Conservation (phyloP, 2,888 invertebrate genomes). For the Nysson spinosus region DNA sequence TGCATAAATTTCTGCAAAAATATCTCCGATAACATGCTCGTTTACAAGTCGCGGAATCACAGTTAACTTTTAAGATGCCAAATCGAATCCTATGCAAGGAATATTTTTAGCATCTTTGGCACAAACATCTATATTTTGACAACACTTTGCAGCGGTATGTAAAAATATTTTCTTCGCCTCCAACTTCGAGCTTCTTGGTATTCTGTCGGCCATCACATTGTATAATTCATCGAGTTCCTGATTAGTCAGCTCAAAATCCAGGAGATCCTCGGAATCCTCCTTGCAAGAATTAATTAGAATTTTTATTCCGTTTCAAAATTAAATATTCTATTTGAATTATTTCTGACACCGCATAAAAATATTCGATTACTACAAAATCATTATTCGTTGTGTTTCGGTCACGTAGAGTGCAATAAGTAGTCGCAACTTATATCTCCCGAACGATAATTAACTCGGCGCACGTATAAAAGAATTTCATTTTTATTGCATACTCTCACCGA, state of each 20-base stretch:
- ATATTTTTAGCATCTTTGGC: slow-evolving; percentile 1
- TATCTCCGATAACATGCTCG: not conserved
- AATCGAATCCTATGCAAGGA: slow-evolving; percentile 10
- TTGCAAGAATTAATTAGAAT: not conserved
- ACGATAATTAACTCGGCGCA: not conserved
- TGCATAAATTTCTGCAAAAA: too few relatives aligned
- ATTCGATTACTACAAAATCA: not conserved
- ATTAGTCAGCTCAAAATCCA: slow-evolving; percentile 2
- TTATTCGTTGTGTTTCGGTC: not conserved
- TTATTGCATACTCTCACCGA: not conserved
- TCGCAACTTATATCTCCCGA: not conserved
- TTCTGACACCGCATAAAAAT: too few relatives aligned
- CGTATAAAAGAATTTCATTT: not conserved
- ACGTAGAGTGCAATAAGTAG: not conserved
- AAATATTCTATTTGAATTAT: too few relatives aligned
- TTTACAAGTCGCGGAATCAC: not conserved
- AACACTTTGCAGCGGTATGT: slow-evolving; percentile 48
- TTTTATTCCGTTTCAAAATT: not conserved
- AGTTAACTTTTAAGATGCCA: not conserved
- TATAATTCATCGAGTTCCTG: slow-evolving; percentile 55
- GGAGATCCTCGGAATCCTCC: not conserved
- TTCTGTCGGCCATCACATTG: slow-evolving; percentile 45
- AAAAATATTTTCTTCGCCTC: slow-evolving; percentile 28
- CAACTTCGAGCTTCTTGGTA: slow-evolving; percentile 42
- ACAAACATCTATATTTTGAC: slow-evolving; percentile 46